Percentiles rank a stretch among this genome's conserved stretches.
Conservation (phyloP, 2,888 invertebrate species). For the Idaea biselata region DNA sequence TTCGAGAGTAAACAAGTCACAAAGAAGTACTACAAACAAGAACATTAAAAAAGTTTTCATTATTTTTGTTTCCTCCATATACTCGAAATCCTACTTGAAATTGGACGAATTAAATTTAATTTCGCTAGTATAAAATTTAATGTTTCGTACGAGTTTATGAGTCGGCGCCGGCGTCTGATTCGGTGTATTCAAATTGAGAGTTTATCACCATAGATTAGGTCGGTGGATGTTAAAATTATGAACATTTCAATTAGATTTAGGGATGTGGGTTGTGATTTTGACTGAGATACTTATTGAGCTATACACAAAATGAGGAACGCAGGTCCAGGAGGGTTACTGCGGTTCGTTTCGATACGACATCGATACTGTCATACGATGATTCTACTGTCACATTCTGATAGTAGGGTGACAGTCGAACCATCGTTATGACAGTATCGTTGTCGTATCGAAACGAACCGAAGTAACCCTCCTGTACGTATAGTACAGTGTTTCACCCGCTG, state of each 20-base stretch:
- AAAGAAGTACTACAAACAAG: background rate
- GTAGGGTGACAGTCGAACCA: too few relatives aligned
- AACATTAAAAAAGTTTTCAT: background rate
- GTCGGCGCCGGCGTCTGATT: conserved; percentile 15
- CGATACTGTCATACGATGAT: too few relatives aligned
- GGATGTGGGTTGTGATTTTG: conserved; percentile 19
- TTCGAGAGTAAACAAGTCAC: background rate
- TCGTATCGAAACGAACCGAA: too few relatives aligned
- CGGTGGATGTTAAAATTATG: background rate
- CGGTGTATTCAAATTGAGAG: conserved; percentile 20
- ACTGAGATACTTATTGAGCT: conserved; percentile 26
- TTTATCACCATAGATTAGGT: conserved; percentile 26
- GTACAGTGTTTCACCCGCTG: too few relatives aligned
- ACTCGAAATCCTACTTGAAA: background rate
- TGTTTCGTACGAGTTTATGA: conserved; percentile 3
- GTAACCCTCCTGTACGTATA: too few relatives aligned
- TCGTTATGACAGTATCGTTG: too few relatives aligned
- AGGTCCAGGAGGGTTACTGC: background rate
- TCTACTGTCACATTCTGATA: too few relatives aligned
- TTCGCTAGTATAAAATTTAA: conserved; percentile 2
- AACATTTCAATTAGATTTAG: background rate
- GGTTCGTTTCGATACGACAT: too few relatives aligned
- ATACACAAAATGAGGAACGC: background rate
- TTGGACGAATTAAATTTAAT: background rate
- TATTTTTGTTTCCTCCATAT: background rate